Conservation (phyloP, 2,113 vertebrate species). For the Poeciliopsis turrubarensis region DNA sequence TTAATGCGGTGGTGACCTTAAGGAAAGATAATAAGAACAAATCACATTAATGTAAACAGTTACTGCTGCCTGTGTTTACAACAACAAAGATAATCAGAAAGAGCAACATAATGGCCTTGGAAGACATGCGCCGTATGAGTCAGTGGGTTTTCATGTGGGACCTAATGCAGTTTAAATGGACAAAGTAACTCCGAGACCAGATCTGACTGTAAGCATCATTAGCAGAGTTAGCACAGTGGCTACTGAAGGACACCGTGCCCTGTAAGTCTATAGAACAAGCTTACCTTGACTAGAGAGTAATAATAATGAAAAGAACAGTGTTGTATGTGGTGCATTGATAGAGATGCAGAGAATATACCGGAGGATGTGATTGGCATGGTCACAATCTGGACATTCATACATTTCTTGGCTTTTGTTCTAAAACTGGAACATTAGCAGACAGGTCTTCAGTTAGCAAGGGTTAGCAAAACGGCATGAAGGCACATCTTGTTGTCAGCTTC, state of each 20-base stretch:
- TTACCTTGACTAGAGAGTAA: slow-evolving; percentile 11
- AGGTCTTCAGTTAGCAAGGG: too few relatives aligned
- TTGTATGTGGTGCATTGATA: background rate
- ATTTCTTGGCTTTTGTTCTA: background rate
- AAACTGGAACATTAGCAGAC: too few relatives aligned
- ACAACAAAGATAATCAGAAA: slow-evolving; percentile 26
- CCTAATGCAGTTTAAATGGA: background rate
- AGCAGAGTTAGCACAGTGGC: background rate
- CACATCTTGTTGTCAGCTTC: too few relatives aligned
- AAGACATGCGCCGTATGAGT: background rate
- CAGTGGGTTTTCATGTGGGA: slow-evolving; percentile 1
- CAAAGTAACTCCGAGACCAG: background rate
- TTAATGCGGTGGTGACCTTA: slow-evolving; percentile 47
- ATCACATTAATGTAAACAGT: slow-evolving; percentile 44
- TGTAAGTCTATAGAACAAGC: slow-evolving; percentile 3
- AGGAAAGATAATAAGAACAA: slow-evolving; percentile 46
- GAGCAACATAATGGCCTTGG: slow-evolving; percentile 5
- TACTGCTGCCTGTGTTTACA: slow-evolving; percentile 38
- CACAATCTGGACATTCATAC: background rate
- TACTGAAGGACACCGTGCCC: slow-evolving; percentile 1
- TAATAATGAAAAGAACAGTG: background rate
- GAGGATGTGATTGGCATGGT: background rate
- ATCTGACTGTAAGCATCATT: slow-evolving; percentile 13
- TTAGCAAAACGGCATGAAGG: too few relatives aligned
- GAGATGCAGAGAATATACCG: background rate